These are phyloP conservation scores for Heliothis subflexa DNA, from an alignment of 1,140 invertebrate species.

Conservation along the genomic window DNA sequence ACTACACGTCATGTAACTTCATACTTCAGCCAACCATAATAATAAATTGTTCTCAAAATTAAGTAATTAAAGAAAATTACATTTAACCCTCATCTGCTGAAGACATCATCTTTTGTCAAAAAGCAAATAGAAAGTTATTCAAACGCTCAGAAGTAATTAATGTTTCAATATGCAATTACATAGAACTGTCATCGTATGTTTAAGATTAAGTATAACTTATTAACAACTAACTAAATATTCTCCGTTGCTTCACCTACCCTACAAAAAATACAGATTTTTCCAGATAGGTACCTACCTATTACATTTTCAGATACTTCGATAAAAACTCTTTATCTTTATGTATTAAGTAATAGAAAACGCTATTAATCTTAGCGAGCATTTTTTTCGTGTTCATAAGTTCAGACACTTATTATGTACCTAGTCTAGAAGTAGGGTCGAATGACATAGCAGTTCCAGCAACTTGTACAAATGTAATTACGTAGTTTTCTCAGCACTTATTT, in stretches of 20 bases:
- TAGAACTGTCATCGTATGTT: no score
- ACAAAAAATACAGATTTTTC: no score
- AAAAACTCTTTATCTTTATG: no score
- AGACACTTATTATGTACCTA: background rate
- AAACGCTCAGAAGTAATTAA: no score
- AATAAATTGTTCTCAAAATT: background rate
- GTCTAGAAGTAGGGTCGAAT: background rate
- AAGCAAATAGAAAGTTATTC: background rate
- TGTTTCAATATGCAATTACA: no score
- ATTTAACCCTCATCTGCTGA: background rate
- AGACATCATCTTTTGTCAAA: background rate
- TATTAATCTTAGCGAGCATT: no score
- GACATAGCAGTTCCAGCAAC: background rate
- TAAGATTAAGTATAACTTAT: no score
- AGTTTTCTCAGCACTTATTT: slow-evolving; percentile 25
- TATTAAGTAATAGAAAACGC: no score
- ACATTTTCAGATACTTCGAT: no score
- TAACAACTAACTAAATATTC: no score
- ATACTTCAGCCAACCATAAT: background rate
- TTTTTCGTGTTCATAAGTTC: background rate
- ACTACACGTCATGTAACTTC: background rate
- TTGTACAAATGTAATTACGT: background rate
- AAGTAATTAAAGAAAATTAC: slow-evolving; percentile 11
- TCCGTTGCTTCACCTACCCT: no score
- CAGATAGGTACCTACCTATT: no score